Conservation (phyloP, 2,113 vertebrate genomes). For the Clarias gariepinus region DNA sequence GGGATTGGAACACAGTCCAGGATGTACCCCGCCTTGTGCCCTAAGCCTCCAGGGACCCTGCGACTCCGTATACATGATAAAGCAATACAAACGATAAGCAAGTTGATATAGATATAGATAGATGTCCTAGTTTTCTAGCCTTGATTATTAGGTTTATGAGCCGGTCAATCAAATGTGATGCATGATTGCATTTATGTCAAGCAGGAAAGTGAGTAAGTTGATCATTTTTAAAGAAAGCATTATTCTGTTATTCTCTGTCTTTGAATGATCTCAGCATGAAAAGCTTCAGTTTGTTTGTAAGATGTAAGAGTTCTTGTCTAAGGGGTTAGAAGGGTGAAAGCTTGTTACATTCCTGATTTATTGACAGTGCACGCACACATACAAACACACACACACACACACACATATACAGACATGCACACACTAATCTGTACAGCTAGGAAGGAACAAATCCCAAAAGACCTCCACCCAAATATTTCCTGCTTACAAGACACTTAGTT, state of each 20-base stretch:
- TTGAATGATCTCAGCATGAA: constrained; percentile 15
- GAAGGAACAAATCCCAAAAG: constrained; percentile 27
- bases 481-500: constrained; percentile 21
- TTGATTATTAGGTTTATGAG: neutral
- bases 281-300: neutral
- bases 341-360: constrained; percentile 40
- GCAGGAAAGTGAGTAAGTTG: neutral
- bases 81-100: no score
- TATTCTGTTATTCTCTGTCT: neutral
- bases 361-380: neutral
- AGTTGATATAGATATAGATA: no score
- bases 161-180: neutral
- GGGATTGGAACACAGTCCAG: no score
- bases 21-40: no score
- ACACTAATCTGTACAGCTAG: constrained; percentile 36
- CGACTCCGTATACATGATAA: no score
- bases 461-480: constrained; percentile 39
- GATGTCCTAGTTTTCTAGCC: neutral
- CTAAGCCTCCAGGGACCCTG: no score
- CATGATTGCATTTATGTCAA: neutral
- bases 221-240: neutral
- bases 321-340: constrained; percentile 31
- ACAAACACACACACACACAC: constrained; percentile 19
- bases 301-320: constrained; percentile 8
- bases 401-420: neutral